phyloP scores from a whole-genome alignment of 2,888 invertebrate genomes.

The Drosophila demipolita region DNA sequence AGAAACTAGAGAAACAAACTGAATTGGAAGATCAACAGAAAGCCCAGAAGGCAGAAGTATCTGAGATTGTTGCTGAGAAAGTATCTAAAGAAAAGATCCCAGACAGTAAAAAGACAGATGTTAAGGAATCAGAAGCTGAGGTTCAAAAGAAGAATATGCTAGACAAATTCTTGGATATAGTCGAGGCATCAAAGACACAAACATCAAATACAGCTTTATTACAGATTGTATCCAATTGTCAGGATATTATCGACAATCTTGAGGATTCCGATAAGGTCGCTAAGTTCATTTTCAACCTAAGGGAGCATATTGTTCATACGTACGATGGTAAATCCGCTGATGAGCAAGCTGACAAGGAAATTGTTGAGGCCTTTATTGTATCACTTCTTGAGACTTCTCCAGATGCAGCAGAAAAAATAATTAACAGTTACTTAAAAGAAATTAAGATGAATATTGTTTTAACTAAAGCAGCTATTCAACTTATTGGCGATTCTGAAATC shows the following conservation, averaged over 20 bases:
- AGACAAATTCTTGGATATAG: conserved; percentile 19
- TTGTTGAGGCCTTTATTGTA: conserved; percentile 51
- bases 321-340: conserved; percentile 68
- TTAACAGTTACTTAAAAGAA: conserved; percentile 43
- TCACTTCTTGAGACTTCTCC: conserved; percentile 48
- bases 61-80: not conserved
- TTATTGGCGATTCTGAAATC: conserved; percentile 44
- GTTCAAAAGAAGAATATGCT: conserved; percentile 9
- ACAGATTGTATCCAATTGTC: conserved; percentile 23
- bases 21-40: not conserved
- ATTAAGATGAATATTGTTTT: conserved; percentile 52
- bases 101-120: conserved; percentile 18
- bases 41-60: not conserved
- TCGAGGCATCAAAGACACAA: conserved; percentile 6
- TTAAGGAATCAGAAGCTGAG: not conserved
- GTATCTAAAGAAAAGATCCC: not conserved
- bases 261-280: conserved; percentile 49
- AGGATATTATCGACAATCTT: conserved; percentile 42
- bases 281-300: conserved; percentile 75
- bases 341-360: conserved; percentile 30
- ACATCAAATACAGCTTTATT: conserved; percentile 4
- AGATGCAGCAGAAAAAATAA: conserved; percentile 42
- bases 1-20: not conserved
- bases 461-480: conserved; percentile 42
- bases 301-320: conserved; percentile 81